Percentiles rank a stretch among this genome's conserved stretches.
Conservation (phyloP, 2,113 vertebrate species). For the Nyctibius bracteatus region DNA sequence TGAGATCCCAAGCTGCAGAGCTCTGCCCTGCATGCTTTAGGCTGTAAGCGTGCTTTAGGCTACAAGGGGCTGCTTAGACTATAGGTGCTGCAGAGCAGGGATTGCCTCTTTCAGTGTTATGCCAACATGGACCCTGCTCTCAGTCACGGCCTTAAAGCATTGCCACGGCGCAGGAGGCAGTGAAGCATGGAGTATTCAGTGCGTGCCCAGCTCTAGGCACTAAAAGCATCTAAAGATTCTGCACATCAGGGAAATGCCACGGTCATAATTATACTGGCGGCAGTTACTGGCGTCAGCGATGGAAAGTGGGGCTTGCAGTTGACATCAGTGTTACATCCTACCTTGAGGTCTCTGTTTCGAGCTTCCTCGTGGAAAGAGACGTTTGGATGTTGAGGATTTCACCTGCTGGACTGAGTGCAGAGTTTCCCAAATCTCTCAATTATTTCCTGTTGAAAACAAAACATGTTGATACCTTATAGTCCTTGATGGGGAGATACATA, state of each 20-base stretch:
- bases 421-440: background rate
- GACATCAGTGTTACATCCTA: rapidly evolving
- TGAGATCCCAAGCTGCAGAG: background rate
- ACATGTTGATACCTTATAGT: background rate
- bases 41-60: background rate
- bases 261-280: background rate
- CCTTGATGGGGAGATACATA: background rate
- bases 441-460: background rate
- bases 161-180: background rate
- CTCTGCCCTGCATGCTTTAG: background rate
- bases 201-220: background rate
- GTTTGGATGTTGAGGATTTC: background rate
- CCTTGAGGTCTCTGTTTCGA: background rate
- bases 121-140: background rate
- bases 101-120: background rate
- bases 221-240: background rate
- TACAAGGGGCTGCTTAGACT: background rate
- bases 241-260: background rate
- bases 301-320: background rate
- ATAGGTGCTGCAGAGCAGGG: rapidly evolving
- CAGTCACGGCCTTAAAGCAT: background rate
- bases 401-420: background rate
- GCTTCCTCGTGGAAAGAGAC: background rate
- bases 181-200: background rate
- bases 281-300: background rate